These are phyloP conservation scores for Mesorhabditis spiculigera DNA, from an alignment of 2,888 invertebrate genomes.

Conservation along the genomic window DNA sequence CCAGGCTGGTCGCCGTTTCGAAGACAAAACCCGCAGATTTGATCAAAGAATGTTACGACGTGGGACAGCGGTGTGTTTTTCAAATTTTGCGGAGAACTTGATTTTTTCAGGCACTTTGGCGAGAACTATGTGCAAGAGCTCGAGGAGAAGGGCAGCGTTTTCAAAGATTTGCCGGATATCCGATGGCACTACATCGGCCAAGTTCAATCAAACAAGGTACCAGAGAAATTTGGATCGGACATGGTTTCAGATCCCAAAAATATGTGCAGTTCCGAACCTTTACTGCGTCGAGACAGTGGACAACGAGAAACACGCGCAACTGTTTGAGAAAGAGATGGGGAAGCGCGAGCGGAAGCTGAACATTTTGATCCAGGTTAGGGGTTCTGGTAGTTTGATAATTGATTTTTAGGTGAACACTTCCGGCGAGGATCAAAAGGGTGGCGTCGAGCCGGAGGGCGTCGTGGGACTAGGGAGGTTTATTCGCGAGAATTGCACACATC, in stretches of 20 bases:
- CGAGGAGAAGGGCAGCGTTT: constrained; percentile 35
- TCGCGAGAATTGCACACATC: constrained; percentile 71
- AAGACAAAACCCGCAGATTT: constrained; percentile 81
- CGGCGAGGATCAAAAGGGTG: constrained; percentile 85
- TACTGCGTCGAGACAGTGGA: constrained; percentile 85
- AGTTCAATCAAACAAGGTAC: constrained; percentile 87
- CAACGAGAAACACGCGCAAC: constrained; percentile 73
- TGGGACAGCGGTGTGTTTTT: constrained; percentile 70
- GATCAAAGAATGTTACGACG: constrained; percentile 72
- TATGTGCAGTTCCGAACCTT: constrained; percentile 68
- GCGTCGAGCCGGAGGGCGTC: constrained; percentile 67
- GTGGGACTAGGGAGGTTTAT: constrained; percentile 72
- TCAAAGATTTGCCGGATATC: constrained; percentile 70
- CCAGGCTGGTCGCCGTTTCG: constrained; percentile 81
- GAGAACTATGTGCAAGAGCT: constrained; percentile 64
- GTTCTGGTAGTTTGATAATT: constrained; percentile 49
- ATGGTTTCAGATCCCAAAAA: constrained; percentile 43
- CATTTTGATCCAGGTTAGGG: constrained; percentile 17
- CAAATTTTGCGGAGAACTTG: not conserved
- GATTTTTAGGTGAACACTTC: constrained; percentile 95
- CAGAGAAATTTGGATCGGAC: not conserved
- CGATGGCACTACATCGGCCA: constrained; percentile 97
- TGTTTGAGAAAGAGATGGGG: constrained; percentile 70
- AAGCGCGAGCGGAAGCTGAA: constrained; percentile 51
- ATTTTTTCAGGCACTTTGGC: constrained; percentile 75